Evolutionary conservation across 2,113 vertebrate genomes (phyloP).

Genomic region (Marcusenius ussheri): DNA sequence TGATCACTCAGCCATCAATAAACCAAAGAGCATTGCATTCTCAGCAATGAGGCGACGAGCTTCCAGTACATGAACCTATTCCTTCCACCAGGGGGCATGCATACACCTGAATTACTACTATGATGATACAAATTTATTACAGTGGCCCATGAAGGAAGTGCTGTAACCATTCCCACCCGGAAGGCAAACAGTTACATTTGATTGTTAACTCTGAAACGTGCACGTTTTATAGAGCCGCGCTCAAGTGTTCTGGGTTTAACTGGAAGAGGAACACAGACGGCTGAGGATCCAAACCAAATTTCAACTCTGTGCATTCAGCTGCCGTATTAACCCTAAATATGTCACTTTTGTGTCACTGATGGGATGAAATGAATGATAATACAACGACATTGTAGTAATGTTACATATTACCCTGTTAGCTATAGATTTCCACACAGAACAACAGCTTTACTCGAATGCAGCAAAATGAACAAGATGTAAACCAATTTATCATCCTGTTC

Average conservation of each 20-base stretch:
- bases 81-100: background rate
- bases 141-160: background rate
- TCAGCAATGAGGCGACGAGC: background rate
- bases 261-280: background rate
- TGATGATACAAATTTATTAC: background rate
- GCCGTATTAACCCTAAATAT: background rate
- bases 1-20: background rate
- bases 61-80: background rate
- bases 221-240: background rate
- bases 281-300: background rate
- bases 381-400: background rate
- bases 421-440: background rate
- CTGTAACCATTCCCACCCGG: background rate
- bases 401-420: background rate
- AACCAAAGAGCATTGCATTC: background rate
- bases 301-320: background rate
- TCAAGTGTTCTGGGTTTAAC: background rate
- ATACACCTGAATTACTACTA: background rate
- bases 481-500: background rate
- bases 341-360: background rate
- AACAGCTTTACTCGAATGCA: background rate
- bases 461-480: background rate
- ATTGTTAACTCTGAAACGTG: background rate
- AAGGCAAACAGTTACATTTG: background rate
- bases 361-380: background rate